Evolutionary conservation across 1,140 invertebrate genomes (phyloP).

Genomic region (Papilio xuthus): DNA sequence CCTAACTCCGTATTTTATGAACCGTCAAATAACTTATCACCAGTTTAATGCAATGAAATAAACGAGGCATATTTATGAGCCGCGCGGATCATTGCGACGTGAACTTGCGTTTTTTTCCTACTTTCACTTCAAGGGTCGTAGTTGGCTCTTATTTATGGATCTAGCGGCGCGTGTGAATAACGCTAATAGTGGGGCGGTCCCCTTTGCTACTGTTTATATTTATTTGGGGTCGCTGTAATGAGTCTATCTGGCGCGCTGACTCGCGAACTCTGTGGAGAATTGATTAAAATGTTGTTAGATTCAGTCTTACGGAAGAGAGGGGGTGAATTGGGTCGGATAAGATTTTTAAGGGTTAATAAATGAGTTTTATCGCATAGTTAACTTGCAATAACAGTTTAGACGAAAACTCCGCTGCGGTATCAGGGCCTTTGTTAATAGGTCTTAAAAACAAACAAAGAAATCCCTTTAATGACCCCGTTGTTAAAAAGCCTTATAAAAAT

Average conservation of each 20-base stretch:
- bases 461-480: constrained; percentile 29
- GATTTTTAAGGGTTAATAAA: constrained; percentile 76
- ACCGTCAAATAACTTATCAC: constrained; percentile 77
- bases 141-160: constrained; percentile 75
- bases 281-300: constrained; percentile 78
- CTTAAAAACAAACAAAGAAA: constrained; percentile 37
- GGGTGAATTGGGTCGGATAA: constrained; percentile 58
- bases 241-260: constrained; percentile 77
- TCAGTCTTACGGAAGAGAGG: constrained; percentile 71
- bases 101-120: constrained; percentile 61
- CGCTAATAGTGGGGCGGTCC: constrained; percentile 73
- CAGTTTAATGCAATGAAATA: constrained; percentile 77
- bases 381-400: constrained; percentile 53
- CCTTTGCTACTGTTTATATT: constrained; percentile 78
- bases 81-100: constrained; percentile 63
- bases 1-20: constrained; percentile 58
- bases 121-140: constrained; percentile 57
- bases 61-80: constrained; percentile 75
- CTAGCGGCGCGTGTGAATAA: constrained; percentile 76
- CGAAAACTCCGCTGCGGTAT: constrained; percentile 42
- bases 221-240: constrained; percentile 78
- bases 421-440: constrained; percentile 28
- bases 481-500: constrained; percentile 34
- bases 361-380: constrained; percentile 65
- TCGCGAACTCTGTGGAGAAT: constrained; percentile 79